phyloP scores from a whole-genome alignment of 2,797 vertebrate species.

The Dermochelys coriacea region DNA sequence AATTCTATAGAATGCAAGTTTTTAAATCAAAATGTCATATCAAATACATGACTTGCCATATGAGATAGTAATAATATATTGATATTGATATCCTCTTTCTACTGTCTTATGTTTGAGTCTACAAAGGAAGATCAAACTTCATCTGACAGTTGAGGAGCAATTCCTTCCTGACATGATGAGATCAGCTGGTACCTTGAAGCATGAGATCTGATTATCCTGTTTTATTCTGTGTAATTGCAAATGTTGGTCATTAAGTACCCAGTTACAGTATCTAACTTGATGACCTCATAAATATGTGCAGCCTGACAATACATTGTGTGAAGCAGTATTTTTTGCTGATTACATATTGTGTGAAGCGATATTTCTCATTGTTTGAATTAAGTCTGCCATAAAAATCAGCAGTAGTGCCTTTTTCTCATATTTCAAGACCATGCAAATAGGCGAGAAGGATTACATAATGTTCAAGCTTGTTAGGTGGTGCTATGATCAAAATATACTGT shows the following conservation, averaged over 20 bases:
- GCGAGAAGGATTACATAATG: background rate
- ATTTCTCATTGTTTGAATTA: background rate
- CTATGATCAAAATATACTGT: constrained; percentile 3
- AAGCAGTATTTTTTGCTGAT: background rate
- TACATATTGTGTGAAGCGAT: background rate
- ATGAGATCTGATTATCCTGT: background rate
- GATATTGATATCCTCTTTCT: background rate
- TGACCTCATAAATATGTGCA: background rate
- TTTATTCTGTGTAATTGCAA: background rate
- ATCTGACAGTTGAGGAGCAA: background rate
- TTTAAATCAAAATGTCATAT: background rate
- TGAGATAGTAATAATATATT: background rate
- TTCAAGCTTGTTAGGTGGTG: background rate
- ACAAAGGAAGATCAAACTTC: background rate
- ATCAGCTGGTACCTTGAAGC: background rate
- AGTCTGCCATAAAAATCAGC: background rate
- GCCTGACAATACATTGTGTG: background rate
- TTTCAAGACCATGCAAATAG: background rate
- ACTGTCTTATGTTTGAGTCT: rapidly evolving
- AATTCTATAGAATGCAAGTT: background rate
- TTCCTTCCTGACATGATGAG: background rate
- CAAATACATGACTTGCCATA: background rate
- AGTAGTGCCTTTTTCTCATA: background rate
- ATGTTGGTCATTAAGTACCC: background rate
- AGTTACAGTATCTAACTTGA: background rate